Percentiles rank a stretch among this genome's conserved stretches.
Conservation (phyloP, 2,113 vertebrate species). For the Progne subis region DNA sequence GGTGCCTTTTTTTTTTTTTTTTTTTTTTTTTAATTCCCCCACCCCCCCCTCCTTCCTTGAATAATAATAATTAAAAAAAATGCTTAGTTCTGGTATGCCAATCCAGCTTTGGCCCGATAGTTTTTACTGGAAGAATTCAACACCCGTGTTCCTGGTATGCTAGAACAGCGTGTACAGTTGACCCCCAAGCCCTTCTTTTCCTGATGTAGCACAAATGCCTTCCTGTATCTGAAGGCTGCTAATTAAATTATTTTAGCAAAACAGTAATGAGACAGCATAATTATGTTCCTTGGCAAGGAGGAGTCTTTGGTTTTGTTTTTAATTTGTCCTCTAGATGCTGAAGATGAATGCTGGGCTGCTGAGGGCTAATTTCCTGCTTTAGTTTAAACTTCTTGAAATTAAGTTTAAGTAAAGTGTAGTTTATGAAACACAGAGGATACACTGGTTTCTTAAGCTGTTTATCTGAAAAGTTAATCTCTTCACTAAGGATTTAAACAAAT, state of each 20-base stretch:
- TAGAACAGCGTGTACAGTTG: slow-evolving; percentile 65
- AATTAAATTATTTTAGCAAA: slow-evolving; percentile 75
- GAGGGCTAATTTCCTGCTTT: slow-evolving; percentile 59
- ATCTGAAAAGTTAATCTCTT: background rate
- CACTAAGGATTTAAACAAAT: background rate
- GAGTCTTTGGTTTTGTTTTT: background rate
- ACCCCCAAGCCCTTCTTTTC: slow-evolving; percentile 12
- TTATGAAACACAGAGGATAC: background rate
- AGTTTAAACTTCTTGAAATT: slow-evolving; percentile 58
- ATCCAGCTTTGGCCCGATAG: background rate
- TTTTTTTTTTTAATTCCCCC: no score
- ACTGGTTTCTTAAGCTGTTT: background rate
- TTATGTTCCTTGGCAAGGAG: slow-evolving; percentile 70
- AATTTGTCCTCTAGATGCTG: slow-evolving; percentile 41
- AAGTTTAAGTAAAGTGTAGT: slow-evolving; percentile 43
- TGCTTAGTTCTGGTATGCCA: slow-evolving; percentile 24
- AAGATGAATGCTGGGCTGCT: slow-evolving; percentile 47
- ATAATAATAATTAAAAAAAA: background rate
- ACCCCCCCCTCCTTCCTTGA: no score
- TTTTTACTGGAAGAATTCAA: slow-evolving; percentile 24
- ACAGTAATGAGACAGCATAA: slow-evolving; percentile 70
- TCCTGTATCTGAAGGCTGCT: slow-evolving; percentile 66
- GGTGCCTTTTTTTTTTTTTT: background rate
- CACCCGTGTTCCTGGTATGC: slow-evolving; percentile 44
- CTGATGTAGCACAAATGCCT: slow-evolving; percentile 68